Evolutionary conservation across 2,888 invertebrate species (phyloP), one percentile per base, ranked within the genome.

Genomic region (Nymphalis urticae): DNA sequence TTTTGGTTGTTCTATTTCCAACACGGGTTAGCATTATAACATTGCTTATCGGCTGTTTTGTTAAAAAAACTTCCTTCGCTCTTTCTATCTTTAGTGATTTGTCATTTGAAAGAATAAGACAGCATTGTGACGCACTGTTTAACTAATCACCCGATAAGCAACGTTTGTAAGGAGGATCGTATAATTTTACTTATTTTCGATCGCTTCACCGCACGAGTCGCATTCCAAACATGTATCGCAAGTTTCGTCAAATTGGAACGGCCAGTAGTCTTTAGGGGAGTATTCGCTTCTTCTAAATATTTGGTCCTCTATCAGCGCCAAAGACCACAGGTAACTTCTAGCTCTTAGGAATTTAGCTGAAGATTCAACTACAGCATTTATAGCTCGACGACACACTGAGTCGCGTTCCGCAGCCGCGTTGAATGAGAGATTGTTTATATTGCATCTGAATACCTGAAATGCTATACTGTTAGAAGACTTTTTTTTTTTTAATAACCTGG

Each of bases 401-500:
- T 92, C 92, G 6, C 76, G 76, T 6, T 79, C 73, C 32, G 76
- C 72, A 0, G 80, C 75, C 0, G 81, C 85, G 75, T 89, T 89
- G 76, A 89, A 89, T 13, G 72, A 75, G 0, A 92, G 80, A 66
- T 89, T 83, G 50, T 79, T 79, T 51, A 90, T 83, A 74, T 90
- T 89, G 76, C 92, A 92, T 51, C 89, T 84, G 69, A 91, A 91
- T 13, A 91, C 75, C 90, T 89, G 76, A 10, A 51, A 56, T 51
- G 16, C 19, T 56, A 32, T 9, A 8, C 5, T n/a, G 16, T 13
- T 24, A 36, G 3, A 5, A 21, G 10, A 32, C 21, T 5, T n/a
- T n/a, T n/a, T n/a, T n/a, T n/a, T n/a, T n/a, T n/a, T n/a, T n/a
- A n/a, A n/a, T n/a, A n/a, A n/a, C n/a, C n/a, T n/a, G n/a, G n/a